Evolutionary conservation across 2,113 vertebrate genomes (phyloP), one percentile per base, ranked within the genome.

Genomic region (Bostrychus sinensis): DNA sequence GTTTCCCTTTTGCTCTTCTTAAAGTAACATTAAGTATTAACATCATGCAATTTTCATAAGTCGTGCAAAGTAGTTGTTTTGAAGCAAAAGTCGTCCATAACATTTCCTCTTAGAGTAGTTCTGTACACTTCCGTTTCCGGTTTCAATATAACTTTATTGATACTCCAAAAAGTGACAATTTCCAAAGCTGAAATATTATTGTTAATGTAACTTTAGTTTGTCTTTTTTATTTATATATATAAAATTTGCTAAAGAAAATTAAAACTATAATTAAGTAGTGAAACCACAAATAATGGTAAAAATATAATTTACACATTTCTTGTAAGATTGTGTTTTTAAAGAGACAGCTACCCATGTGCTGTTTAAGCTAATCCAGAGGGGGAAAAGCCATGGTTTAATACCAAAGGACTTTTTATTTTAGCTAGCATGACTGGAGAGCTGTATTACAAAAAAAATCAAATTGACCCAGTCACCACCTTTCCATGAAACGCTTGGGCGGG

Each of bases 61-160:
- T 28, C 4, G 12, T 7, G 23, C 22, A 28, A 28, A 30, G 3
- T 16, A 39, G 11, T 34, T 7, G 7, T 28, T 28, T 2, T 1
- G 25, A 51, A 25, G 22, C 0, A 3, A 53, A 30, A 4, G 12
- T 25, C 2, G 20, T 48, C 13, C 20, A 48, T 48, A 14, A 6
- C 19, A 2, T 46, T 13, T 6, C 11, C 13, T 23, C 13, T 14
- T 46, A 23, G 20, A 8, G 6, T 7, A 5, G 32, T 48, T 23
- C 0, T 12, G 20, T 13, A 14, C 22, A 56, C 37, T 86, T 89
- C 87, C 85, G 78, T 7, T 86, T 86, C 82, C 82, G 3, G 62
- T 51, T 85, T 83, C 78, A 68, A 58, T 68, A 0, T 0, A 84
- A 80, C 83, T 86, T 86, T 89, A 86, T 81, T 59, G 20, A 76